A percentile compares a stretch with the other conserved stretches of the same genome.
These are phyloP conservation scores for Neoscelio sp. DNA, from an alignment of 2,888 invertebrate genomes.

Conservation along the genomic window DNA sequence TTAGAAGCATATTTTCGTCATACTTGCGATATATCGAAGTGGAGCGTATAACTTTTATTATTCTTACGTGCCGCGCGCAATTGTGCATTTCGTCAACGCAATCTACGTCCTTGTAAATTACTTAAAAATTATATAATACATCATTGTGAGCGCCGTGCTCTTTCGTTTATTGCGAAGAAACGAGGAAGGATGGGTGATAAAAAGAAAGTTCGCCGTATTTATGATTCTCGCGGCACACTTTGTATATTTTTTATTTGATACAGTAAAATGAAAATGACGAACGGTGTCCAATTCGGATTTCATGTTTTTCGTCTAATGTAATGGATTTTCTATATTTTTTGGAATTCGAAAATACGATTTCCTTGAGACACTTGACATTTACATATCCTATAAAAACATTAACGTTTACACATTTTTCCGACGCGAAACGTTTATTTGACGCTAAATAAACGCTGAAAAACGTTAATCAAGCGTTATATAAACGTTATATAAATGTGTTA, in stretches of 20 bases:
- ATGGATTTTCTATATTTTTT: too few species aligned
- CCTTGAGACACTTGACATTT: too few species aligned
- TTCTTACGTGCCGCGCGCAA: constrained; percentile 34
- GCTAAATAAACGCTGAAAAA: too few species aligned
- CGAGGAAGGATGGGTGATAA: constrained; percentile 2
- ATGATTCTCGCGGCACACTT: neutral
- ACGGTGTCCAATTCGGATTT: too few species aligned
- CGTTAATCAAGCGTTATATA: too few species aligned
- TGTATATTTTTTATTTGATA: neutral
- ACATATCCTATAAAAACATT: too few species aligned
- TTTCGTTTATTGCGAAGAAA: constrained; percentile 13
- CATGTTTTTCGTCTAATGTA: too few species aligned
- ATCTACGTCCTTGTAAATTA: constrained; percentile 21
- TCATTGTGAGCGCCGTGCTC: neutral
- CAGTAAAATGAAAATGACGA: constrained; percentile 10
- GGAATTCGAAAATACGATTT: too few species aligned
- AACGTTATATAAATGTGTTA: too few species aligned
- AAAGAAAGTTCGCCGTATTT: neutral
- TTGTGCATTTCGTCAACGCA: constrained; percentile 7
- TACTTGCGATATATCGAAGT: constrained; percentile 75
- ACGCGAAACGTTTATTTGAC: too few species aligned
- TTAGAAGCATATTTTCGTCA: constrained; percentile 80
- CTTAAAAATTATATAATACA: constrained; percentile 20
- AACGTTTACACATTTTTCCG: too few species aligned
- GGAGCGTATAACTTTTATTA: constrained; percentile 69